Percentiles rank a stretch among this genome's conserved stretches.
Evolutionary conservation across 2,113 vertebrate genomes (phyloP).

Genomic region (Ammodramus savannarum): DNA sequence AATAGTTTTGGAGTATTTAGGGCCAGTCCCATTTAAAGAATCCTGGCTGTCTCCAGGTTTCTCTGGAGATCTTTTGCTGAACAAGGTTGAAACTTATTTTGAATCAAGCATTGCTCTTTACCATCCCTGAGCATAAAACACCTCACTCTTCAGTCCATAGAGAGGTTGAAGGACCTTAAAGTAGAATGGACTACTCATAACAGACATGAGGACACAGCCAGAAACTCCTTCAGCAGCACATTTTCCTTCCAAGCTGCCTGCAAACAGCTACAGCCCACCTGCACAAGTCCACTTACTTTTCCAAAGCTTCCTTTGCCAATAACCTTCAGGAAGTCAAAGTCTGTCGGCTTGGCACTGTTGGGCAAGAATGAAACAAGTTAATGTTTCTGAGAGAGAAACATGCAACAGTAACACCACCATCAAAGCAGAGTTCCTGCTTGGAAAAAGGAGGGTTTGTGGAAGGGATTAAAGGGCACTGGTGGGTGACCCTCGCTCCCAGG

Average conservation of each 20-base stretch:
- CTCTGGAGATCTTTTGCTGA: neutral
- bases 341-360: slow-evolving; percentile 80
- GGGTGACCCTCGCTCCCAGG: neutral
- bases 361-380: slow-evolving; percentile 30
- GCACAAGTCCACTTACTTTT: slow-evolving; percentile 69
- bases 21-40: neutral
- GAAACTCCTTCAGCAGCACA: neutral
- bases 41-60: neutral
- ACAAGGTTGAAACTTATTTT: neutral
- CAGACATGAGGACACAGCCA: neutral
- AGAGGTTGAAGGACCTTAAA: neutral
- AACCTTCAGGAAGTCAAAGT: slow-evolving; percentile 82
- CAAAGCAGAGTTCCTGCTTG: neutral
- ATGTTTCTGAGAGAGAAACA: neutral
- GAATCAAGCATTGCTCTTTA: neutral
- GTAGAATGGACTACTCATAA: neutral
- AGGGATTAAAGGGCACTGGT: neutral
- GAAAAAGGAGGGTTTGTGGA: neutral
- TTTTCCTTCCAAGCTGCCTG: neutral
- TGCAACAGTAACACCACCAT: neutral
- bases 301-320: slow-evolving; percentile 84
- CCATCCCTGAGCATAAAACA: neutral
- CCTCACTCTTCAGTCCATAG: neutral
- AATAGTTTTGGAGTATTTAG: neutral
- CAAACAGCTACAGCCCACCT: neutral